Conservation (phyloP, 2,113 vertebrate species). For the Eolophus roseicapilla region DNA sequence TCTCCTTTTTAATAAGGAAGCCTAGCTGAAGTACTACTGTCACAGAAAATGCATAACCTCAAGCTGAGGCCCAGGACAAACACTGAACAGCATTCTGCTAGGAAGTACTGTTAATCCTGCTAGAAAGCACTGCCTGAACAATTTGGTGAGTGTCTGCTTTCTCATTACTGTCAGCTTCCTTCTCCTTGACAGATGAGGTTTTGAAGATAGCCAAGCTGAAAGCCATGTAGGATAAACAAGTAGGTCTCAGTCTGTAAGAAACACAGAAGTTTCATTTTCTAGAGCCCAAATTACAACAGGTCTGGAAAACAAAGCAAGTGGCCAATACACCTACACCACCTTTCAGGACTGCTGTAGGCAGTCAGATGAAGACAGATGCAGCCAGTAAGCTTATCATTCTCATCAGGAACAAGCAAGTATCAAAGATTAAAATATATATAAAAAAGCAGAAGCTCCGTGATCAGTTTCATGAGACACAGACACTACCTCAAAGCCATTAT, state of each 20-base stretch:
- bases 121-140: conserved; percentile 31
- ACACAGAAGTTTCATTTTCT: conserved; percentile 29
- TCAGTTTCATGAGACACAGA: not conserved
- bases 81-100: not conserved
- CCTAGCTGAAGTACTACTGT: not conserved
- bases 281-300: not conserved
- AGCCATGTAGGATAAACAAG: conserved; percentile 57
- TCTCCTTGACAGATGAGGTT: conserved; percentile 56
- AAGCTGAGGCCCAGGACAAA: not conserved
- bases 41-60: not conserved
- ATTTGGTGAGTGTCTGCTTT: conserved; percentile 43
- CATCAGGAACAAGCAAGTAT: not conserved
- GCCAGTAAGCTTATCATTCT: not conserved
- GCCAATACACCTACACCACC: not conserved
- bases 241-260: conserved; percentile 39
- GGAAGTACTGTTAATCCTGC: conserved; percentile 9
- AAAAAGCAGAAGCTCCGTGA: not conserved
- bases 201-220: conserved; percentile 59
- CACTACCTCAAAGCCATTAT: not conserved
- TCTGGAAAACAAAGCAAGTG: conserved; percentile 9
- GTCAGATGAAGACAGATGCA: not conserved
- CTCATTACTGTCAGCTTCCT: conserved; percentile 57
- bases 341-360: not conserved
- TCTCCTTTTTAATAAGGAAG: not conserved
- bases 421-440: not conserved